A percentile compares a stretch with the other conserved stretches of the same genome.
phyloP scores from a whole-genome alignment of 2,113 vertebrate species.

The Sylvietta virens region DNA sequence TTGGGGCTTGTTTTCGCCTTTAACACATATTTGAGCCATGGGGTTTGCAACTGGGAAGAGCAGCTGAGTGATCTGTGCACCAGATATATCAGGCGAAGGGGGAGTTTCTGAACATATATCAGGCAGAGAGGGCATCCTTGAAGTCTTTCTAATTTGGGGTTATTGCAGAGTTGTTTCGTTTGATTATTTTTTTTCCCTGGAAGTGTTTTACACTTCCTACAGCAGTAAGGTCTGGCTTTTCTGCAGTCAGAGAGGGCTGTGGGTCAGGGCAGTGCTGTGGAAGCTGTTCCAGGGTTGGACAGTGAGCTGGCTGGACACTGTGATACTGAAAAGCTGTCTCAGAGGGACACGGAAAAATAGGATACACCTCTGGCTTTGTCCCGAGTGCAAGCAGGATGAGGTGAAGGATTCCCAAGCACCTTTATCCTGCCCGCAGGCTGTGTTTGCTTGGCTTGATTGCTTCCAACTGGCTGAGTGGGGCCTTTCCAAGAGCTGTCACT shows the following conservation, averaged over 20 bases:
- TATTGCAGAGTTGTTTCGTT: background rate
- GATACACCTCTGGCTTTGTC: background rate
- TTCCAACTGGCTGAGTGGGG: background rate
- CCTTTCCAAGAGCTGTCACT: background rate
- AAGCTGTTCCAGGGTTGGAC: background rate
- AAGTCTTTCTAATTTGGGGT: background rate
- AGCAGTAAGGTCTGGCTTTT: background rate
- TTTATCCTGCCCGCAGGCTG: background rate
- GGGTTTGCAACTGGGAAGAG: background rate
- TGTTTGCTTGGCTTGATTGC: background rate
- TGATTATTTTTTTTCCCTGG: background rate
- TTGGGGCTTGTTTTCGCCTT: background rate
- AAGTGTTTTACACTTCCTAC: background rate
- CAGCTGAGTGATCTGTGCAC: background rate
- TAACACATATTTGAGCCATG: background rate
- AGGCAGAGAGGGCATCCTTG: background rate
- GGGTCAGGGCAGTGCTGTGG: background rate
- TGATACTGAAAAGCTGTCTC: background rate
- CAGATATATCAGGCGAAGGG: background rate
- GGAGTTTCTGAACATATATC: background rate
- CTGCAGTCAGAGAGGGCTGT: background rate
- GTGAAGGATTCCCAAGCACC: background rate
- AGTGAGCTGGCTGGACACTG: background rate
- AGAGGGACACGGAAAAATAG: background rate
- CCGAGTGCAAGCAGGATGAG: background rate